Evolutionary conservation across 2,113 vertebrate genomes (phyloP), one percentile per base, ranked within the genome.

Genomic region (Gobiocypris rarus): DNA sequence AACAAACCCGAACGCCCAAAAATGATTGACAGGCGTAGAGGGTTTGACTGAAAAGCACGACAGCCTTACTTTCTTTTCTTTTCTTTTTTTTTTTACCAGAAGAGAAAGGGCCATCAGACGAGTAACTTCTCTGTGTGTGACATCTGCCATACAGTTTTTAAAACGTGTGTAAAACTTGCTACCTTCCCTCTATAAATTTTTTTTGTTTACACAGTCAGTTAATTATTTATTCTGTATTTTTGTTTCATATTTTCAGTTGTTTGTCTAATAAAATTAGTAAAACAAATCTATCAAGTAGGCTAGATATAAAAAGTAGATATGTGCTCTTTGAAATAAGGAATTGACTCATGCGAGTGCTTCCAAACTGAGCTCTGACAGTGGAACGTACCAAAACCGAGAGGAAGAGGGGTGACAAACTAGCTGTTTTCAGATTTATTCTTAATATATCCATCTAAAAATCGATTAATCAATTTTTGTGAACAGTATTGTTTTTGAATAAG

Each of bases 401-500:
- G 19, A 24, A 75, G 52, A 80, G 84, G 87, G 76, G 45, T 22
- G 41, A 5, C 1, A 5, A 4, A 2, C 1, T 34, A 17, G 0
- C 26, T 1, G 3, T 10, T 52, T 80, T 38, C 11, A 5, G 2
- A 28, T 48, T 50, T 69, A 56, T 24, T 15, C 24, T 14, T 8
- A 9, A 81, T 38, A 50, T 15, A 22, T 19, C 1, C 6, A 0
- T 9, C 2, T 24, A 48, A 1, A n/a, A 5, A 3, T 3, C 2
- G 1, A 48, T 45, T 38, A 0, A 15, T 14, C 38, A 0, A 6
- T 22, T 84, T 76, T 14, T 0, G 78, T 8, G 7, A 58, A 3
- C 1, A 0, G 0, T 0, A 0, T 0, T 0, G 5, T 0, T 5
- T 38, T 11, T 0, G 58, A 19, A 5, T 0, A 41, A 2, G 13